A percentile compares a stretch with the other conserved stretches of the same genome.
These are phyloP conservation scores for Drosophila nigritarsus DNA, from an alignment of 2,888 invertebrate genomes.

Conservation along the genomic window DNA sequence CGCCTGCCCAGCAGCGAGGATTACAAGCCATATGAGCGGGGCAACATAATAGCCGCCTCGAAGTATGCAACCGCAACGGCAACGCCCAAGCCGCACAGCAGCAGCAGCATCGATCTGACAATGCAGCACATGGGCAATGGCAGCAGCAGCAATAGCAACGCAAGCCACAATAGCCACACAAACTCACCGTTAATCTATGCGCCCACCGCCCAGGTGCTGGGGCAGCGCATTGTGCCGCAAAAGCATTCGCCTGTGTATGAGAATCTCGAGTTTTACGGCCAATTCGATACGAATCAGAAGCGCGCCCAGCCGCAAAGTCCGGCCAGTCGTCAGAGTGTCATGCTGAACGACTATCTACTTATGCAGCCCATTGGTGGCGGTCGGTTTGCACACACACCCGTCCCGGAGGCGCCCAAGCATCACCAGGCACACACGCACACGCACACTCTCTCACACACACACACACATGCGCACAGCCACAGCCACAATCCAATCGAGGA, in stretches of 20 bases:
- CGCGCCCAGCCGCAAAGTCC: conserved; percentile 91
- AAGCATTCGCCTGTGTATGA: conserved; percentile 89
- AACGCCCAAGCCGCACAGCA: conserved; percentile 81
- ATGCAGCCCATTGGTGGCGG: conserved; percentile 85
- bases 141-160: conserved; percentile 16
- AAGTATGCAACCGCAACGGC: conserved; percentile 89
- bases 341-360: conserved; percentile 85
- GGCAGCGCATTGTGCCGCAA: conserved; percentile 82
- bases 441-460: conserved; percentile 6
- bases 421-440: conserved; percentile 7
- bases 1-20: conserved; percentile 87
- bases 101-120: conserved; percentile 85
- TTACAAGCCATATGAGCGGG: conserved; percentile 88
- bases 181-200: conserved; percentile 61
- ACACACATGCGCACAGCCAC: conserved; percentile 11
- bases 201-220: conserved; percentile 63
- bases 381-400: conserved; percentile 85
- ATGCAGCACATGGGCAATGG: conserved; percentile 84
- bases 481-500: conserved; percentile 42
- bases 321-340: conserved; percentile 76
- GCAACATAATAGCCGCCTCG: conserved; percentile 91
- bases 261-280: conserved; percentile 92
- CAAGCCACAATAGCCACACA: conserved; percentile 20
- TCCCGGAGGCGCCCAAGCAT: conserved; percentile 84
- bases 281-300: conserved; percentile 85